phyloP scores from a whole-genome alignment of 2,888 invertebrate genomes.

The Isoperla grammatica region DNA sequence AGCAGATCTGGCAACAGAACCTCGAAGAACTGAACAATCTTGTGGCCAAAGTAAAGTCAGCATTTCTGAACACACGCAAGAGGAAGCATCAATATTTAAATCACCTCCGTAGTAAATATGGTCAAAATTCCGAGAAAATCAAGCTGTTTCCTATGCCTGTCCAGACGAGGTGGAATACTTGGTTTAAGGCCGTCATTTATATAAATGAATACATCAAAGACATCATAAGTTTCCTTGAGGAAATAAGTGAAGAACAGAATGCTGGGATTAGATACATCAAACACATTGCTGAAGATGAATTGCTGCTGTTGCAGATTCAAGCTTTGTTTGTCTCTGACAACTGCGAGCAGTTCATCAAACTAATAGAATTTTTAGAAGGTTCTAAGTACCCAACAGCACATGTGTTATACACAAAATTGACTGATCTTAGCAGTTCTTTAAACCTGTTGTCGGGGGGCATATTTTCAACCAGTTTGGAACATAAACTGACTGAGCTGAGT shows the following conservation, averaged over 20 bases:
- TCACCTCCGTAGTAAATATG: background rate
- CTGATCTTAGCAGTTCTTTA: background rate
- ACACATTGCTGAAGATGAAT: background rate
- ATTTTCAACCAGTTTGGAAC: background rate
- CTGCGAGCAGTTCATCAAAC: background rate
- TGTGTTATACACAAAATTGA: background rate
- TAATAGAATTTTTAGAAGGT: background rate
- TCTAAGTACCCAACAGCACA: background rate
- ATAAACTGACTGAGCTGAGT: too few relatives aligned
- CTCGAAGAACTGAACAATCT: slow-evolving; percentile 14
- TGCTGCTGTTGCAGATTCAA: background rate
- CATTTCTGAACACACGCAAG: slow-evolving; percentile 22
- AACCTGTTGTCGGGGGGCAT: background rate
- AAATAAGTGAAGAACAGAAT: background rate
- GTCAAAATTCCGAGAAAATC: slow-evolving; percentile 1
- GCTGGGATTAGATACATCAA: background rate
- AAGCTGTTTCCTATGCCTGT: slow-evolving; percentile 22
- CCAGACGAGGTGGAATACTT: slow-evolving; percentile 18
- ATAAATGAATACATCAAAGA: slow-evolving; percentile 10
- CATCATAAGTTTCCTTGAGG: background rate
- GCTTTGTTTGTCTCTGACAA: background rate
- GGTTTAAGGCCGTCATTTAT: slow-evolving; percentile 16
- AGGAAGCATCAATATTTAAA: slow-evolving; percentile 9
- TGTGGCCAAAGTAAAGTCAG: slow-evolving; percentile 15
- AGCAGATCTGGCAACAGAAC: background rate